These are phyloP conservation scores for Tyto alba DNA, from an alignment of 2,113 vertebrate species.

Conservation along the genomic window DNA sequence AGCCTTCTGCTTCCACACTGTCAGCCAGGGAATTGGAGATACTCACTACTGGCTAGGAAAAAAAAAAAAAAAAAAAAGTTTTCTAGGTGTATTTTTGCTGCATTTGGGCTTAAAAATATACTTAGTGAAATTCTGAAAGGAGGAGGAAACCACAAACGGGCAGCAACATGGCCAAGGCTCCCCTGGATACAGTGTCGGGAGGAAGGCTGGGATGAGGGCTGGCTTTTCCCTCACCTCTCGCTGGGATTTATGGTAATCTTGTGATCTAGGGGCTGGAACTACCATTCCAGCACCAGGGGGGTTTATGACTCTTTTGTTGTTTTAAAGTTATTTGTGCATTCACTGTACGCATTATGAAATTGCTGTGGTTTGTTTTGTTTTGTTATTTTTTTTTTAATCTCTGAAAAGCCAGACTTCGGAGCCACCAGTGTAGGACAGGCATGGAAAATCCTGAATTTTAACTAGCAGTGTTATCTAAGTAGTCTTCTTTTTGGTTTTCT, in stretches of 20 bases:
- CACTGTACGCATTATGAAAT: background rate
- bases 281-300: background rate
- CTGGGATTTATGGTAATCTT: background rate
- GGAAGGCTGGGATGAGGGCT: background rate
- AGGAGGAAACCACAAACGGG: background rate
- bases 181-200: background rate
- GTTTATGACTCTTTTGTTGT: background rate
- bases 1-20: background rate
- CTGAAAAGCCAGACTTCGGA: background rate
- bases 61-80: background rate
- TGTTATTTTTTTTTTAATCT: background rate
- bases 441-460: background rate
- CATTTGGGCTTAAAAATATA: background rate
- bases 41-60: background rate
- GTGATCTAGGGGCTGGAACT: background rate
- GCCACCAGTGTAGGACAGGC: background rate
- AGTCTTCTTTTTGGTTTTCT: background rate
- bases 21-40: background rate
- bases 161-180: rapidly evolving
- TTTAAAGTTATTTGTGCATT: conserved; percentile 4
- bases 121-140: background rate
- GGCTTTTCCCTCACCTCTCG: background rate
- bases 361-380: background rate
- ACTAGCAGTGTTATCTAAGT: background rate
- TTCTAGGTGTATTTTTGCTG: background rate